phyloP scores from a whole-genome alignment of 2,888 invertebrate species.

The Agrochola lota region DNA sequence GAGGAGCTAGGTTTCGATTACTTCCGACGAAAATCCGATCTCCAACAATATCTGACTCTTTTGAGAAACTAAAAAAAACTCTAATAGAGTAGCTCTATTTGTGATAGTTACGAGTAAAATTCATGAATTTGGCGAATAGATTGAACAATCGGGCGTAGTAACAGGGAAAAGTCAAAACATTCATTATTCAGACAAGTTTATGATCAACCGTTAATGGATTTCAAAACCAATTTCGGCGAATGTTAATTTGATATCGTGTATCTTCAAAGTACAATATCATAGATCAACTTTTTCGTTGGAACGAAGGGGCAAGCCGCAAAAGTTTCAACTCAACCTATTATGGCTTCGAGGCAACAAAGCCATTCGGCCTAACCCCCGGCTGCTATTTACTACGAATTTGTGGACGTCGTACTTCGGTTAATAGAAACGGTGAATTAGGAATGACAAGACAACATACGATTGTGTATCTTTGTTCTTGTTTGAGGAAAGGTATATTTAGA shows the following conservation, averaged over 20 bases:
- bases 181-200: constrained; percentile 33
- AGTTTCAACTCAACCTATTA: constrained; percentile 69
- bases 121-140: not conserved
- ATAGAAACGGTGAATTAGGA: constrained; percentile 53
- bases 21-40: constrained; percentile 9
- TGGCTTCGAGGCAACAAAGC: constrained; percentile 66
- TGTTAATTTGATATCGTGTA: constrained; percentile 59
- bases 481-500: not conserved
- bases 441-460: constrained; percentile 39
- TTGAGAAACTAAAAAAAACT: not conserved
- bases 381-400: constrained; percentile 68
- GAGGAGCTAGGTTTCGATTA: not conserved
- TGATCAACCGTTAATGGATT: constrained; percentile 40
- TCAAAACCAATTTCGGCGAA: constrained; percentile 44
- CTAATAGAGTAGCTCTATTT: not conserved
- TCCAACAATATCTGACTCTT: not conserved
- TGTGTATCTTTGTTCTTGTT: constrained; percentile 38
- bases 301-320: constrained; percentile 61
- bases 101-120: not conserved
- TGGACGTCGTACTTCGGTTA: constrained; percentile 58
- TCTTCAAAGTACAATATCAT: constrained; percentile 56
- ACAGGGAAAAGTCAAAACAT: constrained; percentile 3
- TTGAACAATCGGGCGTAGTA: not conserved
- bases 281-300: constrained; percentile 59
- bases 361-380: constrained; percentile 56